These are phyloP conservation scores for Parazoanthus atlanticus DNA, from an alignment of 92 coral and sea anemone genomes.

Conservation along the genomic window DNA sequence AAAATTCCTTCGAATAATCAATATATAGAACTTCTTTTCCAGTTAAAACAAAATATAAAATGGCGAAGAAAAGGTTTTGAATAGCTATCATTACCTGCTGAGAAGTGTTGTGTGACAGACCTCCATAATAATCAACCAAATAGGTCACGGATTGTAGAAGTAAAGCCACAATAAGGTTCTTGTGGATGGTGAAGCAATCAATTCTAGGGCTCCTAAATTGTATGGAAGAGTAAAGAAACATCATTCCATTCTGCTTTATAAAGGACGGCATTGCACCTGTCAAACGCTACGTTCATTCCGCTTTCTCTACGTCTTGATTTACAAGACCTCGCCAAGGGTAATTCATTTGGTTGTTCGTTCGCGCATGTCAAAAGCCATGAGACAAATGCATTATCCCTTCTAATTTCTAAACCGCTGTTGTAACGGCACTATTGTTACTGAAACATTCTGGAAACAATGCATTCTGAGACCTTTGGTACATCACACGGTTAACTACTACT, in stretches of 20 bases:
- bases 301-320: no score
- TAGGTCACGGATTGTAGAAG: slow-evolving; percentile 71
- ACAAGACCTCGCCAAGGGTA: no score
- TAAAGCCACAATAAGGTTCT: slow-evolving; percentile 73
- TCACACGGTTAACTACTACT: background rate
- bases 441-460: background rate
- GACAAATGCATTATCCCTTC: background rate
- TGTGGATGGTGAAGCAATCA: slow-evolving; percentile 77
- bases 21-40: no score
- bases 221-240: slow-evolving; percentile 13
- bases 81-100: slow-evolving; percentile 39
- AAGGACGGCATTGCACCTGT: background rate
- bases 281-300: background rate
- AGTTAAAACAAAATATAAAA: background rate
- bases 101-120: slow-evolving; percentile 31
- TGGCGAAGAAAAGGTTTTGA: background rate
- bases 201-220: slow-evolving; percentile 29
- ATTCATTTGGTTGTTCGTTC: no score
- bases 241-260: background rate
- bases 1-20: background rate
- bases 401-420: background rate
- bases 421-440: slow-evolving; percentile 53
- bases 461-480: background rate
- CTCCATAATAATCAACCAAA: slow-evolving; percentile 75
- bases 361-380: no score